These are phyloP conservation scores for Gadus macrocephalus DNA, from an alignment of 2,113 vertebrate species.

Conservation along the genomic window DNA sequence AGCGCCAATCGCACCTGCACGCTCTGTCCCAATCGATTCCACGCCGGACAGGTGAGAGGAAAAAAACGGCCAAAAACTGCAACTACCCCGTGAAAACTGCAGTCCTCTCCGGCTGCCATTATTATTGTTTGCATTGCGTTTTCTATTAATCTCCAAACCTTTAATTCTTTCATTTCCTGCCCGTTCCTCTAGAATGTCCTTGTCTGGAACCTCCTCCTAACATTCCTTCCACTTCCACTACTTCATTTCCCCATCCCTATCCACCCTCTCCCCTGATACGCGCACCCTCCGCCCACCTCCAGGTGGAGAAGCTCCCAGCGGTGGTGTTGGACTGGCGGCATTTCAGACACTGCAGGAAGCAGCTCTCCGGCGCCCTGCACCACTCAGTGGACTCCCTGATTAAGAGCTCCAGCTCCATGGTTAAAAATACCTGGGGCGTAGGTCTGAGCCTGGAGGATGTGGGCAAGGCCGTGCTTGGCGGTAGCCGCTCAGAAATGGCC, in stretches of 20 bases:
- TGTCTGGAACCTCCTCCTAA: not conserved
- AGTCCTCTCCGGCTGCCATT: not conserved
- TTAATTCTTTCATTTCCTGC: not conserved
- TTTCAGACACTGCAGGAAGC: constrained; percentile 66
- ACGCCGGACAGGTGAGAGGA: constrained; percentile 49
- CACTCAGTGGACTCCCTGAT: constrained; percentile 71
- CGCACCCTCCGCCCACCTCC: not conserved
- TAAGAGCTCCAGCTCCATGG: constrained; percentile 61
- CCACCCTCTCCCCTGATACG: not conserved
- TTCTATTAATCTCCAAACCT: not conserved
- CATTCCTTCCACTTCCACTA: not conserved
- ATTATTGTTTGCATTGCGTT: not conserved
- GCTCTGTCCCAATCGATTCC: constrained; percentile 70
- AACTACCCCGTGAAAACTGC: too few relatives aligned
- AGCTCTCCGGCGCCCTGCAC: constrained; percentile 68
- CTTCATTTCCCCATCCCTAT: not conserved
- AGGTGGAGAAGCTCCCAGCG: constrained; percentile 67
- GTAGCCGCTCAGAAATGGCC: constrained; percentile 70
- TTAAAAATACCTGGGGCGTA: constrained; percentile 68
- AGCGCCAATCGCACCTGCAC: constrained; percentile 66
- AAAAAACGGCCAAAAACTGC: not conserved
- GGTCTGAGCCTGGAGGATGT: constrained; percentile 55
- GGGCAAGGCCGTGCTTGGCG: constrained; percentile 59
- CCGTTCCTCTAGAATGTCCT: not conserved
- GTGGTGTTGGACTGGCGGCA: constrained; percentile 71